Evolutionary conservation across 1,140 invertebrate species (phyloP), one percentile per base, ranked within the genome.

Genomic region (Megalonaias nervosa): DNA sequence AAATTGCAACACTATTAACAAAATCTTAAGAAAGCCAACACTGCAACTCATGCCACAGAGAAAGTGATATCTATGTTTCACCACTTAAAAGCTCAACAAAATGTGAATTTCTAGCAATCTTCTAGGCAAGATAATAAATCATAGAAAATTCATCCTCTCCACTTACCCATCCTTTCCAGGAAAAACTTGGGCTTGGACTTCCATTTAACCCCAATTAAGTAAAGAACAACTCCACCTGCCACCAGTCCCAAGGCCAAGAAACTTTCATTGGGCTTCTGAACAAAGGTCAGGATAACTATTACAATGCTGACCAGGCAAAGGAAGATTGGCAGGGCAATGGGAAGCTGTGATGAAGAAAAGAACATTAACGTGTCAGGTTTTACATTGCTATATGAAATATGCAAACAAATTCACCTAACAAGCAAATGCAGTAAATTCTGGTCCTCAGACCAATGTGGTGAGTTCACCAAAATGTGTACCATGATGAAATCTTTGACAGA

Each of bases 211-310:
- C 90, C 89, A 17, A 93, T 66, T 12, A 91, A 86, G 80, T 93
- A 93, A 2, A 93, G 90, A 1, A 93, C 92, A 57, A 93, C 82
- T 59, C 93, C 93, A 60, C 91, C 85, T 1, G 91, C 81, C 15
- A 93, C 91, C 48, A 93, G 90, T 79, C 94, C 86, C 14, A 95
- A 91, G 17, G 96, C 97, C 86, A 96, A 94, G 11, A 94, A 92
- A 59, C 97, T 95, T 89, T 97, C 96, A 72, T 92, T 91, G 5
- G 96, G 95, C 73, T 94, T 94, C 78, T 95, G 94, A 83, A 95
- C 88, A 70, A 91, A 85, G n/a, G 90, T 90, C 66, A 91, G 71
- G 0, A 80, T 62, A 0, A 89, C 84, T 55, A 91, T 81, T 59
- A 83, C 82, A n/a, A 89, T 64, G 71, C 86, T 88, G 56, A 89